phyloP scores from a whole-genome alignment of 2,888 invertebrate genomes.

The Nomada goodeniana region DNA sequence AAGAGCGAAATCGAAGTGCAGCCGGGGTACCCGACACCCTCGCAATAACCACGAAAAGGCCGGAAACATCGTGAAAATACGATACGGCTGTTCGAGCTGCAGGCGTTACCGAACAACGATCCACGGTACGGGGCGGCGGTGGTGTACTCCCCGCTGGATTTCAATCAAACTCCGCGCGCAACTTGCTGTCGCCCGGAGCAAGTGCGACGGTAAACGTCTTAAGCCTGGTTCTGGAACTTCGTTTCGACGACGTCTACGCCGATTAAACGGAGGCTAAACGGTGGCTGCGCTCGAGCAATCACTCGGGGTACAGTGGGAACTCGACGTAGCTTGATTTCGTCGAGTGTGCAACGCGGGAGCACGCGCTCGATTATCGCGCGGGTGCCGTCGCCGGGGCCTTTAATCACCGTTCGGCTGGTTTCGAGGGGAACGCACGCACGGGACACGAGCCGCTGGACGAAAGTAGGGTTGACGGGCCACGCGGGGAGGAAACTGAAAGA shows the following conservation, averaged over 20 bases:
- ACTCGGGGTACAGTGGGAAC: neutral
- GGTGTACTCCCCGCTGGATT: constrained; percentile 35
- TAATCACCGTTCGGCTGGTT: constrained; percentile 77
- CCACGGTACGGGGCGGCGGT: constrained; percentile 5
- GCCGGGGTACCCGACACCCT: too few relatives aligned
- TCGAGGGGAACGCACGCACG: constrained; percentile 61
- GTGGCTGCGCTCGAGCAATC: constrained; percentile 20
- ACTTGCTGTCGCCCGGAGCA: constrained; percentile 40
- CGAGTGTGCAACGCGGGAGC: neutral
- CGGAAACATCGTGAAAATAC: constrained; percentile 43
- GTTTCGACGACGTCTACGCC: constrained; percentile 8
- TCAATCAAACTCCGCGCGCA: constrained; percentile 48
- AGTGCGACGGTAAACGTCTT: constrained; percentile 48
- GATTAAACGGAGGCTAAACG: constrained; percentile 30
- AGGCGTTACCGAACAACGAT: constrained; percentile 33
- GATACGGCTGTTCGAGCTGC: constrained; percentile 19
- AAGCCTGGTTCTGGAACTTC: constrained; percentile 36
- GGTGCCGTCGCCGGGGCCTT: constrained; percentile 73
- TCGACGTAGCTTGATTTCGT: neutral
- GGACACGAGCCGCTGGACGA: constrained; percentile 60
- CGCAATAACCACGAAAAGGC: constrained; percentile 24
- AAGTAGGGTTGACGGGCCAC: constrained; percentile 76
- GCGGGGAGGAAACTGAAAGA: constrained; percentile 55
- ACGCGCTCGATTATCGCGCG: constrained; percentile 66
- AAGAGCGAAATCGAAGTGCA: constrained; percentile 6